Base-by-base conservation (phyloP, 2,113 vertebrate species). In the Fulmarus glacialis region DNA sequence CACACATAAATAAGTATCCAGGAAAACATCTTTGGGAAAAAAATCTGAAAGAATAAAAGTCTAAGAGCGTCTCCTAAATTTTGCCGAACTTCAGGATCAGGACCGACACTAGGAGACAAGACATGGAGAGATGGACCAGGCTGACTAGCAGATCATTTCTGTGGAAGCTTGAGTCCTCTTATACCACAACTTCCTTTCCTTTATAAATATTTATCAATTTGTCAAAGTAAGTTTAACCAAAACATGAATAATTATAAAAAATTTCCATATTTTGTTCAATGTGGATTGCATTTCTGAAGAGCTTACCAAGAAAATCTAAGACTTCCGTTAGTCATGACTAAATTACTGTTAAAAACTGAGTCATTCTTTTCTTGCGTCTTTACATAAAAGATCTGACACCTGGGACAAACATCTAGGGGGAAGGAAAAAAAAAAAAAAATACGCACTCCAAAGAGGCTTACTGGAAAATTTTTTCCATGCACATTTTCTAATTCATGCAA, bases 131-230 rank as follows among this genome's bases (percentile, higher is more conserved):
- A 67, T 1, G 27, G 24, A 56, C 6, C 50, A 59, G 27, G 11
- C 18, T 34, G n/a, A 34, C 8, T 4, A 43, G 5, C 8, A 58
- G 27, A 60, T 8, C 0, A 0, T 30, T 59, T 55, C 55, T 53
- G 34, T 8, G 48, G 29, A 77, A 56, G 38, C 29, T 36, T 5
- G 20, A 84, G 17, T 21, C 40, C 42, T 59, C n/a, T 38, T 47
- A 14, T 3, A 60, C 11, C 75, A 45, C 53, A 48, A 4, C 17
- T 60, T 45, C 82, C 50, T 50, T 75, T 60, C 67, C 68, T 75
- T 83, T 3, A 34, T 26, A 66, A 86, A 68, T 78, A 66, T 62
- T 95, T 53, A 80, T 64, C 42, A 1, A 22, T 43, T 85, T 59
- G 20, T 71, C 42, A 12, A 55, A 34, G 34, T 4, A 24, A 36